A percentile compares a stretch with the other conserved stretches of the same genome.
phyloP scores from a whole-genome alignment of 1,140 invertebrate genomes.

The Cyphomyrmex costatus region DNA sequence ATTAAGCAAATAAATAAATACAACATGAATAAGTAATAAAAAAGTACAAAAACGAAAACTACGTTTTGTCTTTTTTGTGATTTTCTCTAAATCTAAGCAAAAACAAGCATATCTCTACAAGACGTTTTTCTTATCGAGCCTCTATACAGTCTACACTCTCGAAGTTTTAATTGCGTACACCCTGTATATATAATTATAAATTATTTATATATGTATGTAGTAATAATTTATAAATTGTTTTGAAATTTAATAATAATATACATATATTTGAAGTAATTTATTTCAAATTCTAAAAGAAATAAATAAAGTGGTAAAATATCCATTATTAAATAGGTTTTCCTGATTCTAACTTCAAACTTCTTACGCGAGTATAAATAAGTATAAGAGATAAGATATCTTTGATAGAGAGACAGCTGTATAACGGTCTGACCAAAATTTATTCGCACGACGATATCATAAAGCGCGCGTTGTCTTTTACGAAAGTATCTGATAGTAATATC shows the following conservation, averaged over 20 bases:
- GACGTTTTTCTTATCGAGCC: too few relatives aligned
- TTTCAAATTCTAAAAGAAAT: neutral
- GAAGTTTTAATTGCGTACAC: too few relatives aligned
- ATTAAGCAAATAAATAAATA: too few relatives aligned
- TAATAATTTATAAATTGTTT: neutral
- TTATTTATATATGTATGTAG: neutral
- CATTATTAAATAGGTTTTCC: neutral
- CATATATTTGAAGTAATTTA: neutral
- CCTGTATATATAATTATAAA: too few relatives aligned
- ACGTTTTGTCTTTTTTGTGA: too few relatives aligned
- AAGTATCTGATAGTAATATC: neutral
- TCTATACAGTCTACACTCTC: too few relatives aligned
- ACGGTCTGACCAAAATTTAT: neutral
- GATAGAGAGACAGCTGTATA: conserved; percentile 41
- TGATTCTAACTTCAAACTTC: neutral
- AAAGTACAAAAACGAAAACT: too few relatives aligned
- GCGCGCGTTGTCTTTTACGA: neutral
- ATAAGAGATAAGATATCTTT: conserved; percentile 68
- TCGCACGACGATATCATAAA: conserved; percentile 4
- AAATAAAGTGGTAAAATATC: neutral
- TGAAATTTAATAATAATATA: neutral
- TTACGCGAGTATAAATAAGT: neutral
- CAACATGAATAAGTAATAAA: too few relatives aligned
- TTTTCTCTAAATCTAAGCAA: too few relatives aligned
- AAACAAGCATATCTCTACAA: too few relatives aligned